Evolutionary conservation across 1,140 invertebrate species (phyloP), one percentile per base, ranked within the genome.

Genomic region (Anastatus disparis): DNA sequence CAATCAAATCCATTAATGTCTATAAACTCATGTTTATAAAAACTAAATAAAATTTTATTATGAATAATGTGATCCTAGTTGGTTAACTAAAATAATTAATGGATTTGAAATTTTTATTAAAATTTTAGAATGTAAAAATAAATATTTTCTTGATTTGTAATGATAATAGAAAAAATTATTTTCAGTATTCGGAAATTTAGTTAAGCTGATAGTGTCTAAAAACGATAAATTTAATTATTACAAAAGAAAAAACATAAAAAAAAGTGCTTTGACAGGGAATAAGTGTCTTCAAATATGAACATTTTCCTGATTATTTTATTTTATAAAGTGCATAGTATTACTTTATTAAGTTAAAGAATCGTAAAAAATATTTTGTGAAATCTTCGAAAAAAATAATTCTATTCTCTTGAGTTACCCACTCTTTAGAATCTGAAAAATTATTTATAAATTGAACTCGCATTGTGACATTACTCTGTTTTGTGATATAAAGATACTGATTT

Each of bases 21-120:
- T n/a, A n/a, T n/a, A n/a, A n/a, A n/a, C n/a, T n/a, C n/a, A n/a
- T n/a, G n/a, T n/a, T n/a, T n/a, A n/a, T n/a, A n/a, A n/a, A n/a
- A n/a, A n/a, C n/a, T n/a, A n/a, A n/a, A n/a, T n/a, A n/a, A n/a
- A n/a, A n/a, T n/a, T n/a, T n/a, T n/a, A n/a, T n/a, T n/a, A n/a
- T n/a, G n/a, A n/a, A n/a, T n/a, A n/a, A n/a, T n/a, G n/a, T n/a
- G n/a, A n/a, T n/a, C n/a, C n/a, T n/a, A n/a, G n/a, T n/a, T n/a
- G n/a, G n/a, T n/a, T n/a, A n/a, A n/a, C n/a, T 46, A 15, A 48
- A 53, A 53, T 17, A 48, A 64, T 44, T 13, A 64, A n/a, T 15
- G 12, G 29, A 50, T 53, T 59, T 52, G 15, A 53, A 50, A 29
- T 61, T 61, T 69, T 9, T 61, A 61, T 69, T 61, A 46, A 69